Evolutionary conservation across 2,888 invertebrate species (phyloP).

Genomic region (Acanthoscelides obtectus): DNA sequence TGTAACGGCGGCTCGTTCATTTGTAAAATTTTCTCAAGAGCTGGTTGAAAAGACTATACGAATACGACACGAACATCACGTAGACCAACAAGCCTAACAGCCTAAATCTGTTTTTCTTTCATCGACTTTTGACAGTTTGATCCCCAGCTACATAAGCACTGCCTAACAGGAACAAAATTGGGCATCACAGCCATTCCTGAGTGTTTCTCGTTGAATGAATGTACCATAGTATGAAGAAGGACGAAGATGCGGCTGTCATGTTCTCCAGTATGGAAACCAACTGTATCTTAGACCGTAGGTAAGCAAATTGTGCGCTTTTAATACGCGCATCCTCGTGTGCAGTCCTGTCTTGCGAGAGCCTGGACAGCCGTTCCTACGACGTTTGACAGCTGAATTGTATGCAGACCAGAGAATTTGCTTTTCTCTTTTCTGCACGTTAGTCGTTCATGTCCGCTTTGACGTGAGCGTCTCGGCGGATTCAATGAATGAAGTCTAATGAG

Average conservation of each 20-base stretch:
- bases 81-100: no score
- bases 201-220: not conserved
- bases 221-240: not conserved
- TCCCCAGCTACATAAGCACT: no score
- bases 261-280: not conserved
- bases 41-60: no score
- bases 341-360: conserved; percentile 1
- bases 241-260: not conserved
- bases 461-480: not conserved
- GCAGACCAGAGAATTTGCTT: not conserved
- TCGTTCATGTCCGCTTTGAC: not conserved
- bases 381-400: conserved; percentile 1
- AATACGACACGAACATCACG: no score
- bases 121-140: no score
- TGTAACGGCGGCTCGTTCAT: no score
- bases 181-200: no score
- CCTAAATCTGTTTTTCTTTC: no score
- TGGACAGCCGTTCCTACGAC: not conserved
- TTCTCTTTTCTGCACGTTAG: not conserved
- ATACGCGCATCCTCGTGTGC: conserved; percentile 2
- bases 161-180: no score
- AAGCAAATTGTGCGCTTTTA: conserved; percentile 4
- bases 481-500: not conserved
- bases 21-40: no score
- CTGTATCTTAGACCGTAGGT: not conserved